Conservation (phyloP, 2,797 vertebrate genomes). For the Paramormyrops hopkinsi region DNA sequence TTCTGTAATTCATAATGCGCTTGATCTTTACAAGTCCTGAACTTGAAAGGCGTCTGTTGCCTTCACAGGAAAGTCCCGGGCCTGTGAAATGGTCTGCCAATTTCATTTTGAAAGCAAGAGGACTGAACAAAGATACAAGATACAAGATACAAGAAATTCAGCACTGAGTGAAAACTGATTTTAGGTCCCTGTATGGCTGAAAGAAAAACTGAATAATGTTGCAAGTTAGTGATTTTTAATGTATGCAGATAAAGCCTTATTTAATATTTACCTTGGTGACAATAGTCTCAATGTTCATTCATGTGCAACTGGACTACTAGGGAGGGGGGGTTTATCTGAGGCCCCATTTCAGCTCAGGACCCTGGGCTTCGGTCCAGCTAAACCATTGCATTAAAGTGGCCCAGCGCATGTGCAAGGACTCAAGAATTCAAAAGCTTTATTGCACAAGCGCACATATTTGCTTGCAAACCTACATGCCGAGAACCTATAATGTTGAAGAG, state of each 20-base stretch:
- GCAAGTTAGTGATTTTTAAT: neutral
- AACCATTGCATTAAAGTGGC: neutral
- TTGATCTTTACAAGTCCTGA: conserved; percentile 5
- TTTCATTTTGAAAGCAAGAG: conserved; percentile 1
- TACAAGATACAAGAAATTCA: neutral
- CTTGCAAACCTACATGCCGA: neutral
- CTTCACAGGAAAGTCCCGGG: neutral
- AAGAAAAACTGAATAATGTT: neutral
- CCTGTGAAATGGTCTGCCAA: neutral
- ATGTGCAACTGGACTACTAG: neutral
- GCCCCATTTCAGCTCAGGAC: neutral
- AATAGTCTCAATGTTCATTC: neutral
- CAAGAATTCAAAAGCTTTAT: neutral
- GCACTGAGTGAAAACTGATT: neutral
- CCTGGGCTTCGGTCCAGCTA: neutral
- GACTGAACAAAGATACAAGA: conserved; percentile 2
- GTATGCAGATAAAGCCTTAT: neutral
- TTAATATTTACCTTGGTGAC: neutral
- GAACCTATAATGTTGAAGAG: neutral
- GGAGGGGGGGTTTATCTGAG: neutral
- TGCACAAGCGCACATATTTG: neutral
- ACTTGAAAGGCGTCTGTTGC: conserved; percentile 1
- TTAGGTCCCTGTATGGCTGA: neutral
- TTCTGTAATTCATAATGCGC: conserved; percentile 7
- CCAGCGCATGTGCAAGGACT: neutral